Conservation (phyloP, 2,888 invertebrate genomes). For the Netelia fuscicornis region DNA sequence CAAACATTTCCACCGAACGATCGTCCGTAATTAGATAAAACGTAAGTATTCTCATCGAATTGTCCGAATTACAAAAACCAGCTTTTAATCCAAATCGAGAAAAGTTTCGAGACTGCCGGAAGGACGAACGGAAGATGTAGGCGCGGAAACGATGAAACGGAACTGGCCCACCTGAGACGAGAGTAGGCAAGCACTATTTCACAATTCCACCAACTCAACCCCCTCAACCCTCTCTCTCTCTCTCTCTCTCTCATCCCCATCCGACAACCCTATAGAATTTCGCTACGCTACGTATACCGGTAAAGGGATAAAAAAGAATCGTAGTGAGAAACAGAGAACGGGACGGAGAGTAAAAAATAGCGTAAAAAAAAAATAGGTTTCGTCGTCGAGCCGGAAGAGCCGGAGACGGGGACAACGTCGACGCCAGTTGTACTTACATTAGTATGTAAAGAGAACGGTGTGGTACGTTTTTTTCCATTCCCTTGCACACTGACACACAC, state of each 20-base stretch:
- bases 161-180: too few relatives aligned
- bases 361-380: slow-evolving; percentile 44
- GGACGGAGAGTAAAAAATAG: slow-evolving; percentile 7
- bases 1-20: too few relatives aligned
- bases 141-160: too few relatives aligned
- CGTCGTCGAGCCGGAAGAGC: slow-evolving; percentile 60
- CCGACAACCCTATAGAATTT: neutral
- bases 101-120: too few relatives aligned
- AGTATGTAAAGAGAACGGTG: slow-evolving; percentile 77
- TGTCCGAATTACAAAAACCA: too few relatives aligned
- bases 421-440: slow-evolving; percentile 71
- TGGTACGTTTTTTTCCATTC: slow-evolving; percentile 38
- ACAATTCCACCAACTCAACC: too few relatives aligned
- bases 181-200: too few relatives aligned
- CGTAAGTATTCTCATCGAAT: too few relatives aligned
- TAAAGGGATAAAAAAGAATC: slow-evolving; percentile 43
- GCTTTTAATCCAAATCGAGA: too few relatives aligned
- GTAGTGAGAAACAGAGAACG: slow-evolving; percentile 18
- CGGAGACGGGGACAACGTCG: slow-evolving; percentile 63
- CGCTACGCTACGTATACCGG: slow-evolving; percentile 1
- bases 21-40: too few relatives aligned
- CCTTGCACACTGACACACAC: neutral
- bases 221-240: too few relatives aligned
- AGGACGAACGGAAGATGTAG: too few relatives aligned
- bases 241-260: neutral